Evolutionary conservation across 2,888 invertebrate species (phyloP).

Genomic region (Norana najaformis): DNA sequence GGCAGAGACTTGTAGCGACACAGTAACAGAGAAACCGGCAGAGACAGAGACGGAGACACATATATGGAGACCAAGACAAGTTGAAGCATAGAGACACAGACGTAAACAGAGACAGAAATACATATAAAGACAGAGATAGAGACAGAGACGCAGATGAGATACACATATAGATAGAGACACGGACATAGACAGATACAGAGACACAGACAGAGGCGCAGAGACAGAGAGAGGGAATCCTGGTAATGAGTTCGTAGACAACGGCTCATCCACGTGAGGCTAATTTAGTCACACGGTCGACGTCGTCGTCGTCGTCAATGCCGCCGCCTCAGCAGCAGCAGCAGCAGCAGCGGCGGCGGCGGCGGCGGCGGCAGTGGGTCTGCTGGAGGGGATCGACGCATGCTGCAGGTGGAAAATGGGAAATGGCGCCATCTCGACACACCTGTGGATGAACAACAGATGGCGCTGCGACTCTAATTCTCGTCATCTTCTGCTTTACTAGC

Average conservation of each 20-base stretch:
- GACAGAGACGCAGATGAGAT: too few species aligned
- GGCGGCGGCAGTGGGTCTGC: background rate
- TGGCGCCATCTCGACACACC: background rate
- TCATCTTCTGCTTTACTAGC: constrained; percentile 8
- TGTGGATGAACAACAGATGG: constrained; percentile 7
- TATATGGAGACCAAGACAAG: too few species aligned
- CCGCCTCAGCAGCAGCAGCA: background rate
- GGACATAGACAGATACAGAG: background rate
- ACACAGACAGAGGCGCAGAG: background rate
- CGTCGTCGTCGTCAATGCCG: too few species aligned
- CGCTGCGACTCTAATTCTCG: background rate
- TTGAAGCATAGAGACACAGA: too few species aligned
- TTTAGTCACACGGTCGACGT: background rate
- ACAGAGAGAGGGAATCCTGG: background rate
- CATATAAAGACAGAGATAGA: too few species aligned
- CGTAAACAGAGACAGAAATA: too few species aligned
- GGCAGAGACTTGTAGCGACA: too few species aligned
- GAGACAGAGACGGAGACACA: too few species aligned
- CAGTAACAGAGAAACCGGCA: background rate
- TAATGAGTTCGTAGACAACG: background rate
- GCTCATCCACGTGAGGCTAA: background rate
- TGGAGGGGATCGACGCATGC: background rate
- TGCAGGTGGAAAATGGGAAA: background rate
- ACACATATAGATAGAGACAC: too few species aligned
- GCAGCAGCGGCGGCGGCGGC: too few species aligned